phyloP scores from a whole-genome alignment of 1,140 invertebrate species.

The Drosophila triauraria region DNA sequence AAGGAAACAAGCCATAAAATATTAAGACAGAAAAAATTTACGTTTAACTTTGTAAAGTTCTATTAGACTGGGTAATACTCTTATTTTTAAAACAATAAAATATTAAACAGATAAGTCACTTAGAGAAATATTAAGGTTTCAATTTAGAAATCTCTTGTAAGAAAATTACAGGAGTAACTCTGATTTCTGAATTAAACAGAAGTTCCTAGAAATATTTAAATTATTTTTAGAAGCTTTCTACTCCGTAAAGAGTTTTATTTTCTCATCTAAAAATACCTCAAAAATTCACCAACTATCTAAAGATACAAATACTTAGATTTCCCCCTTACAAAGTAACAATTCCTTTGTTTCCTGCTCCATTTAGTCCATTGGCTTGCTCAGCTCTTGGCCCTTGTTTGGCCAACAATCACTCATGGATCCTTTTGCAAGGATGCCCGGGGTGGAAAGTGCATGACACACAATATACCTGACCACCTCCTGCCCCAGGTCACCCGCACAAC shows the following conservation, averaged over 20 bases:
- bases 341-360: conserved; percentile 57
- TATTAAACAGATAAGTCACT: background rate
- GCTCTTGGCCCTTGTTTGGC: conserved; percentile 30
- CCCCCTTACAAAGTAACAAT: background rate
- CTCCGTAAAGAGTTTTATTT: background rate
- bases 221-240: background rate
- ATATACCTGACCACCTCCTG: conserved; percentile 36
- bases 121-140: background rate
- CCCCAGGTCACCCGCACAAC: background rate
- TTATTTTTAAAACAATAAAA: background rate
- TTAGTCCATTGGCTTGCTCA: conserved; percentile 65
- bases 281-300: too few relatives aligned
- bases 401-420: conserved; percentile 55
- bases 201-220: background rate
- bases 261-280: background rate
- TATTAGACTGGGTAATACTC: background rate
- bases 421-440: conserved; percentile 38
- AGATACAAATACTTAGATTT: background rate
- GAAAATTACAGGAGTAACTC: too few relatives aligned
- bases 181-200: too few relatives aligned
- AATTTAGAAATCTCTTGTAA: too few relatives aligned
- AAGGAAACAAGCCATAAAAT: conserved; percentile 8
- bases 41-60: background rate
- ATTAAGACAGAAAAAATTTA: conserved; percentile 3
- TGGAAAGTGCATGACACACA: conserved; percentile 81